These are phyloP conservation scores for Alethe castanea DNA, from an alignment of 2,113 vertebrate genomes.

Conservation along the genomic window DNA sequence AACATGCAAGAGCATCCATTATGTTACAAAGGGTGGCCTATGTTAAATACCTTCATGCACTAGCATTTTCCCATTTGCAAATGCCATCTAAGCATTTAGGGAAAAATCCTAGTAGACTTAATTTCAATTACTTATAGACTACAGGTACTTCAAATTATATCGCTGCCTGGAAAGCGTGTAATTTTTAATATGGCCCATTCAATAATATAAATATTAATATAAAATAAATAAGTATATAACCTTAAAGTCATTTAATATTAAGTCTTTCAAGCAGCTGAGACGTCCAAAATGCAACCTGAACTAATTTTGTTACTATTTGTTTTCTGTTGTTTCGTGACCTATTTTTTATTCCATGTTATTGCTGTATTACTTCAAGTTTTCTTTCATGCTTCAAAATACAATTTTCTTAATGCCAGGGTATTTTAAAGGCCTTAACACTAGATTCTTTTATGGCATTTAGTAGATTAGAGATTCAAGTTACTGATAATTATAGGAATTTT, in stretches of 20 bases:
- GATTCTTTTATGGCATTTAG: neutral
- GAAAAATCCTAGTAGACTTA: neutral
- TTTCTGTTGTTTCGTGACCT: neutral
- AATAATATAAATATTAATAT: neutral
- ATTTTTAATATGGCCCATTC: neutral
- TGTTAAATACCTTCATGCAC: neutral
- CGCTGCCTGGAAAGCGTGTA: fast-evolving
- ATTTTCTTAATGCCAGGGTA: neutral
- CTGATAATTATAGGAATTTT: neutral
- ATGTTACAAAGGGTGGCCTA: neutral
- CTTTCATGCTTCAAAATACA: neutral
- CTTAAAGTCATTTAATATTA: neutral
- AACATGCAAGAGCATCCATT: neutral
- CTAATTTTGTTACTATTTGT: neutral
- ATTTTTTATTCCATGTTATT: neutral
- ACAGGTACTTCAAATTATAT: neutral
- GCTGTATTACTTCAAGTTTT: neutral
- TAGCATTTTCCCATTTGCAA: neutral
- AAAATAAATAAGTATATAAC: neutral
- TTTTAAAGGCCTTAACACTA: neutral
- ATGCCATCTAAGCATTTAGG: neutral
- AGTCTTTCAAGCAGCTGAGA: neutral
- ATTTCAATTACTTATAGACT: neutral
- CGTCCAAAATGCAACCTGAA: neutral
- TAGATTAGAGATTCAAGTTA: neutral